phyloP scores from a whole-genome alignment of 2,113 vertebrate species.

The Parotia lawesii region DNA sequence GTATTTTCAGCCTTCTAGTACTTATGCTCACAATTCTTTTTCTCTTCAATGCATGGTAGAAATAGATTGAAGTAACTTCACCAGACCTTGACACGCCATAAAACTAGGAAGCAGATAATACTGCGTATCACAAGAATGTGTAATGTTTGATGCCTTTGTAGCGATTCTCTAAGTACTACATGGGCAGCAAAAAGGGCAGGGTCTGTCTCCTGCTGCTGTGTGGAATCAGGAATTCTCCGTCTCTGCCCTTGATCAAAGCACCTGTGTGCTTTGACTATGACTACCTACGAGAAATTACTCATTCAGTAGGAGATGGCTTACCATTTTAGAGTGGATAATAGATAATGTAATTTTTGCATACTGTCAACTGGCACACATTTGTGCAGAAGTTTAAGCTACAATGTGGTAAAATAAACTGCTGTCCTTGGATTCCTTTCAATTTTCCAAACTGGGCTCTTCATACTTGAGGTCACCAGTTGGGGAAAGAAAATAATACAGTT shows the following conservation, averaged over 20 bases:
- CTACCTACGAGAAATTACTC: background rate
- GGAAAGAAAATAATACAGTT: background rate
- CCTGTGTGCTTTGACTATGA: background rate
- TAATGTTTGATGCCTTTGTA: background rate
- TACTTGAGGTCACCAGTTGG: background rate
- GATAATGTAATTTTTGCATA: background rate
- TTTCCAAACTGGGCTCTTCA: background rate
- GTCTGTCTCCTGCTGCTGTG: background rate
- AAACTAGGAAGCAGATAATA: background rate
- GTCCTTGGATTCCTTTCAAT: background rate
- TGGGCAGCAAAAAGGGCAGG: background rate
- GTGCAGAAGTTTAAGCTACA: background rate
- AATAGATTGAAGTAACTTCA: background rate
- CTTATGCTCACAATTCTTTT: background rate
- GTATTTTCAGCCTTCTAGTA: background rate
- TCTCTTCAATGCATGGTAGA: background rate
- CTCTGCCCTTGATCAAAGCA: background rate
- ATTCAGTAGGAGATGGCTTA: background rate
- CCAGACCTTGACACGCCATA: background rate
- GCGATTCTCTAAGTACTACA: fast-evolving
- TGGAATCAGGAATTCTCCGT: background rate
- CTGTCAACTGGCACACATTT: background rate
- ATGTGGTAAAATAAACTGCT: background rate
- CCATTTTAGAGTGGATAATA: background rate
- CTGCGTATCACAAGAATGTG: background rate